Evolutionary conservation across 2,888 invertebrate species (phyloP).

Genomic region (Caenorhabditis wallacei): DNA sequence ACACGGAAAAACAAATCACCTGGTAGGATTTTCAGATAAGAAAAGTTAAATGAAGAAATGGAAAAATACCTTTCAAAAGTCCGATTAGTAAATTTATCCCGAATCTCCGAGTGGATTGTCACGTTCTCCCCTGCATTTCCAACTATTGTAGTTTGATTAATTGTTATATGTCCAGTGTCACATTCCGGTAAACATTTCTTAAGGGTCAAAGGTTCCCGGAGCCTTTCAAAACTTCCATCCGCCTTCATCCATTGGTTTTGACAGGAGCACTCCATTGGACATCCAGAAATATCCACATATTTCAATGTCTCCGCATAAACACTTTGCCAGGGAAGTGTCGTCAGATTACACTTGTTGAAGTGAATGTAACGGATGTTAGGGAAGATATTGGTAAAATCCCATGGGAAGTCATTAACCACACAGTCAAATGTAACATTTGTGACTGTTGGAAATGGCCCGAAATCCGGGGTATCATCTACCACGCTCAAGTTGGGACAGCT

Average conservation of each 20-base stretch:
- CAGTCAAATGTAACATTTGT: constrained; percentile 52
- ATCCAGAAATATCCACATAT: constrained; percentile 62
- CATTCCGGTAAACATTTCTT: constrained; percentile 37
- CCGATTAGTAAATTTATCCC: constrained; percentile 12
- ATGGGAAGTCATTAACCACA: constrained; percentile 21
- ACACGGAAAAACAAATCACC: neutral
- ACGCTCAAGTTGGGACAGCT: constrained; percentile 12
- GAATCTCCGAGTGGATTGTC: constrained; percentile 33
- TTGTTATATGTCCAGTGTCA: constrained; percentile 2
- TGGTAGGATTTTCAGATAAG: neutral
- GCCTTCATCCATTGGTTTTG: constrained; percentile 63
- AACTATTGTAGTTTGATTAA: constrained; percentile 36
- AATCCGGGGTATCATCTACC: neutral
- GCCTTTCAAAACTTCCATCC: constrained; percentile 20
- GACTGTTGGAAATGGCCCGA: constrained; percentile 26
- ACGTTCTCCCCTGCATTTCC: constrained; percentile 42
- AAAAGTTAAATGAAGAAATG: neutral
- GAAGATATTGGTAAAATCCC: constrained; percentile 26
- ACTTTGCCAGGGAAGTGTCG: constrained; percentile 64
- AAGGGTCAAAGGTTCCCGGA: constrained; percentile 31
- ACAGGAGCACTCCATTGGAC: constrained; percentile 70
- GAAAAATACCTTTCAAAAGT: constrained; percentile 36
- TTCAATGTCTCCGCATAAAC: constrained; percentile 45
- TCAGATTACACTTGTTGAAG: constrained; percentile 58
- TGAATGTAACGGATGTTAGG: constrained; percentile 36